A percentile compares a stretch with the other conserved stretches of the same genome.
Evolutionary conservation across 2,888 invertebrate genomes (phyloP).

Genomic region (Sinotaia quadrata): DNA sequence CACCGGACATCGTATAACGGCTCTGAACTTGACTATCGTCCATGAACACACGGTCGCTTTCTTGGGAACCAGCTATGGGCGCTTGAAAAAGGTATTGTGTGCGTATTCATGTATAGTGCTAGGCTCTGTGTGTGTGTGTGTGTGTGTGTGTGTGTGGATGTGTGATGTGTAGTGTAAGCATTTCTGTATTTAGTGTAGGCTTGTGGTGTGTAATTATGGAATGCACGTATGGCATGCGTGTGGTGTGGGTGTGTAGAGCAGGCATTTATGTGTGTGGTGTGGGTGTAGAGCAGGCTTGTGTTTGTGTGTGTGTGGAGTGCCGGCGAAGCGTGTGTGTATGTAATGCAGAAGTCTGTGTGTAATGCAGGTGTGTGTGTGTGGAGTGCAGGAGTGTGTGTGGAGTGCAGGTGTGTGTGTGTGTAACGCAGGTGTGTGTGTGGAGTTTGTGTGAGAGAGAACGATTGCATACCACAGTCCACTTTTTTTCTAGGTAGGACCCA

Average conservation of each 20-base stretch:
- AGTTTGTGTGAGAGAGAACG: too few relatives aligned
- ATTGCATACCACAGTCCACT: too few relatives aligned
- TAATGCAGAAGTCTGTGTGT: background rate
- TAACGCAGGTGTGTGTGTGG: background rate
- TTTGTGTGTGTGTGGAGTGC: too few relatives aligned
- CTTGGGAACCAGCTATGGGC: constrained; percentile 91
- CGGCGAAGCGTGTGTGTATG: background rate
- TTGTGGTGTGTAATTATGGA: background rate
- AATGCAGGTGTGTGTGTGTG: background rate
- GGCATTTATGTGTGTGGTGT: background rate
- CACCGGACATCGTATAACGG: constrained; percentile 82
- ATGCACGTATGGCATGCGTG: background rate
- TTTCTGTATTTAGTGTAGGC: too few relatives aligned
- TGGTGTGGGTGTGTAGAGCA: background rate
- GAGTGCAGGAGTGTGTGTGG: too few relatives aligned
- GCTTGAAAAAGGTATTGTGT: constrained; percentile 85
- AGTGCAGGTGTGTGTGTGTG: too few relatives aligned
- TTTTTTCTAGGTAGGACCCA: too few relatives aligned
- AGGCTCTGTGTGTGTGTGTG: background rate
- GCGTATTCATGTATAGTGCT: background rate
- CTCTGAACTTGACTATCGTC: constrained; percentile 96
- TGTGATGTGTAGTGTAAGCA: background rate
- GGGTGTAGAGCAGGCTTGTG: background rate
- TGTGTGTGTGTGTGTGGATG: background rate
- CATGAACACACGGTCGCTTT: constrained; percentile 98